Base-by-base conservation (phyloP, 2,888 invertebrate species). In the Unio delphinus region DNA sequence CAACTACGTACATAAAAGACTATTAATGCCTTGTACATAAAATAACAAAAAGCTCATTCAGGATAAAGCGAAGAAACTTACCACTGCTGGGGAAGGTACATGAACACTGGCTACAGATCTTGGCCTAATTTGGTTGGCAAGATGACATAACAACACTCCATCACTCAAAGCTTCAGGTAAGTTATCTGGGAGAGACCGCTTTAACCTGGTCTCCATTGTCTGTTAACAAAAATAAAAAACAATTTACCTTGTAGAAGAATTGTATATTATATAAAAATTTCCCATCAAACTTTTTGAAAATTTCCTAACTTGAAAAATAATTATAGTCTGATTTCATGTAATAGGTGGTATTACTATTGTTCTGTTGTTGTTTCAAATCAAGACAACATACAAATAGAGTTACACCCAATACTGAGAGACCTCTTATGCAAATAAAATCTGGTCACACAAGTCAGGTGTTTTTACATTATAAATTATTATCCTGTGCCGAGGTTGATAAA, bases 31-130 rank as follows among this genome's bases (percentile, higher is more conserved):
- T 15, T 45, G 8, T 45, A 45, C 3, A 15, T 45, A 45, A 11
- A 45, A 45, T 45, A 45, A 45, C 45, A 45, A 45, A 45, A 34
- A 45, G 3, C 45, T 45, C 11, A 11, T 8, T 45, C 45, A 1
- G 11, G 45, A 45, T 64, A 18, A 63, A 17, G 23, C 28, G 17
- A 26, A 18, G 26, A 58, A 18, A 76, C 88, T 72, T 78, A 89
- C 90, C 80, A 89, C 88, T 64, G 89, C 89, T 23, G 87, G 88
- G 7, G 88, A 88, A 76, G 97, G 97, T 85, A 97, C 97, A 91
- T 97, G 97, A 78, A 98, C 97, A 86, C 96, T 96, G 78, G 95
- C 95, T 70, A 98, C 97, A 65, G 97, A 94, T 81, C 96, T 92
- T 60, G 97, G 96, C 74, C 95, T 93, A 83, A 98, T 95, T 91